Percentiles rank a stretch among this genome's conserved stretches.
Conservation (phyloP, 2,113 vertebrate species). For the Rhinolophus sinicus region DNA sequence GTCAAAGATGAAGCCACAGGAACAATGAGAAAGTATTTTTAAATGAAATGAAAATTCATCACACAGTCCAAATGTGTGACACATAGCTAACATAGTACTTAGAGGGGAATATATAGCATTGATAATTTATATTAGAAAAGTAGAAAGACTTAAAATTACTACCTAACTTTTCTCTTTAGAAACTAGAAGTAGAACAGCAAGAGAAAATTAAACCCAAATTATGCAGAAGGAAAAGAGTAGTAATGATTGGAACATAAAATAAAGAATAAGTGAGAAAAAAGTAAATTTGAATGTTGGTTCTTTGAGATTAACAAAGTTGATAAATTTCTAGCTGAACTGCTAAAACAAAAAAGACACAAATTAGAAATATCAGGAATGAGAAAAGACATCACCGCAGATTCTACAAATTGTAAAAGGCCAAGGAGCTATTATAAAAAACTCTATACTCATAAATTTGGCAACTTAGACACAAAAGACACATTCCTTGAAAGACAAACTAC, state of each 20-base stretch:
- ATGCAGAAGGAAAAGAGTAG: background rate
- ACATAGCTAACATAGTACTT: background rate
- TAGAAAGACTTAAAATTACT: background rate
- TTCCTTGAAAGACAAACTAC: background rate
- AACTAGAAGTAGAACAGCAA: background rate
- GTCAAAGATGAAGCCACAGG: background rate
- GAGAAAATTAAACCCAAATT: background rate
- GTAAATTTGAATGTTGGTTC: background rate
- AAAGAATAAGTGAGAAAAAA: background rate
- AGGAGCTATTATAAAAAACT: background rate
- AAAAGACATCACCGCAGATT: background rate
- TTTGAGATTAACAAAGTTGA: background rate
- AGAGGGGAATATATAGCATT: background rate
- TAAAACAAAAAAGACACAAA: background rate
- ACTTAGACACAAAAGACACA: background rate
- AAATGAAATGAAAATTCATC: background rate
- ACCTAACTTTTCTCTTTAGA: background rate
- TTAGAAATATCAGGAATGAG: background rate
- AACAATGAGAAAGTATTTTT: background rate
- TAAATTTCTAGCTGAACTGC: background rate
- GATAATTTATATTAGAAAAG: background rate
- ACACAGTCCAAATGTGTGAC: background rate
- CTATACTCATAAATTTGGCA: background rate
- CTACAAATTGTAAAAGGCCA: background rate
- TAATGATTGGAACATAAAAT: background rate